A percentile compares a stretch with the other conserved stretches of the same genome.
phyloP scores from a whole-genome alignment of 2,888 invertebrate genomes.

The Cryptosula pallasiana region DNA sequence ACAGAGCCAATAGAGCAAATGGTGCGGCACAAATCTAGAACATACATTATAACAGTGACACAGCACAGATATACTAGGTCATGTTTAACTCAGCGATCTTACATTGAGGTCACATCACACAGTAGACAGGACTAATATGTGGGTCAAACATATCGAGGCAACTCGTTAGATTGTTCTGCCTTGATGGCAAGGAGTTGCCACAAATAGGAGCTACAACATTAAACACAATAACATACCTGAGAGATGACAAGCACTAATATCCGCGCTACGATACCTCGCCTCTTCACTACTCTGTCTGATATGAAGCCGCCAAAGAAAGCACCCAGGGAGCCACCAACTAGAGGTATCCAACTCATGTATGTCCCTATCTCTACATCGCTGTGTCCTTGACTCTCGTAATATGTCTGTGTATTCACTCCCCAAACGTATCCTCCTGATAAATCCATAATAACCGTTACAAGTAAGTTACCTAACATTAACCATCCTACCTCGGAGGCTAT shows the following conservation, averaged over 20 bases:
- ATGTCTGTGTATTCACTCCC: slow-evolving; percentile 54
- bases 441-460: too few relatives aligned
- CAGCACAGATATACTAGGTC: too few relatives aligned
- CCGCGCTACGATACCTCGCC: slow-evolving; percentile 47
- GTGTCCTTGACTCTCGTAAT: slow-evolving; percentile 46
- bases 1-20: slow-evolving; percentile 52
- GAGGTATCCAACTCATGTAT: slow-evolving; percentile 53
- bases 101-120: slow-evolving; percentile 26
- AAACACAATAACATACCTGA: slow-evolving; percentile 35
- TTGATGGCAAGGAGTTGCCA: too few relatives aligned
- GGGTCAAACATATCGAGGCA: background rate
- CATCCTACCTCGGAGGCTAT: too few relatives aligned
- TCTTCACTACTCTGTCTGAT: slow-evolving; percentile 45
- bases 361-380: slow-evolving; percentile 44
- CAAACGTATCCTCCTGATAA: slow-evolving; percentile 54
- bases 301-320: slow-evolving; percentile 47
- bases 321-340: slow-evolving; percentile 52
- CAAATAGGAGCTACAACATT: background rate
- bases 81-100: too few relatives aligned
- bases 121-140: slow-evolving; percentile 26
- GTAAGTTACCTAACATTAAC: too few relatives aligned
- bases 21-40: slow-evolving; percentile 50
- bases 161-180: too few relatives aligned
- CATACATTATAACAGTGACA: too few relatives aligned
- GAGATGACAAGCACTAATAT: slow-evolving; percentile 48